These are phyloP conservation scores for Potorous gilbertii DNA, from an alignment of 2,797 vertebrate genomes.

Conservation along the genomic window DNA sequence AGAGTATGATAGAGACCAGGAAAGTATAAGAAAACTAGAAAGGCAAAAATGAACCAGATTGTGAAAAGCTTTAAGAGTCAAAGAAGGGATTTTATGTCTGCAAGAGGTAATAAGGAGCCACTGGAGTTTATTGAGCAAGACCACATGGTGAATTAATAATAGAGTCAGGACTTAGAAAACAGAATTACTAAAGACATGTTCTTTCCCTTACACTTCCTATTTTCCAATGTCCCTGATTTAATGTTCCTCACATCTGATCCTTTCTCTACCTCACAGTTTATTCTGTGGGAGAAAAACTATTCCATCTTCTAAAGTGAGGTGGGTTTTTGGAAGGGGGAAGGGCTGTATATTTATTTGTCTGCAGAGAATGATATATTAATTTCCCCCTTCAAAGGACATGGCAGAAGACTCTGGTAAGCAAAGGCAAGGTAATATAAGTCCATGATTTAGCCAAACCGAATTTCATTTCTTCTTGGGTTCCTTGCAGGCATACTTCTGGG, in stretches of 20 bases:
- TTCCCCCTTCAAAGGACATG: background rate
- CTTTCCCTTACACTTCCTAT: background rate
- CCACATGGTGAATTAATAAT: background rate
- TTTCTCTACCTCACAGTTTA: background rate
- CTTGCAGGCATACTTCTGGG: conserved; percentile 94
- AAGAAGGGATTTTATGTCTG: background rate
- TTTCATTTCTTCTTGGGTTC: conserved; percentile 95
- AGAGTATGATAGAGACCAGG: background rate
- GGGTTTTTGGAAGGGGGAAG: background rate
- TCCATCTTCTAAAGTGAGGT: background rate
- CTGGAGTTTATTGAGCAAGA: background rate
- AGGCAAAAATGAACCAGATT: background rate
- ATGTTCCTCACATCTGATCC: background rate
- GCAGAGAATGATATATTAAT: background rate
- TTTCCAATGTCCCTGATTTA: background rate
- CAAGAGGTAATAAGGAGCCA: background rate
- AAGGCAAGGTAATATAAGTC: background rate
- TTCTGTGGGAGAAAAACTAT: background rate
- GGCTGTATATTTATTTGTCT: conserved; percentile 58
- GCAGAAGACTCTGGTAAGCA: background rate
- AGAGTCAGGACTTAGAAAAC: too few relatives aligned
- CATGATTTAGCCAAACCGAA: background rate
- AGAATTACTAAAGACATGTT: too few relatives aligned
- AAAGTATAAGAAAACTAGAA: background rate
- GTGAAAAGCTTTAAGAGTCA: background rate